phyloP scores from a whole-genome alignment of 1,140 invertebrate genomes.

The Drosophila willistoni region DNA sequence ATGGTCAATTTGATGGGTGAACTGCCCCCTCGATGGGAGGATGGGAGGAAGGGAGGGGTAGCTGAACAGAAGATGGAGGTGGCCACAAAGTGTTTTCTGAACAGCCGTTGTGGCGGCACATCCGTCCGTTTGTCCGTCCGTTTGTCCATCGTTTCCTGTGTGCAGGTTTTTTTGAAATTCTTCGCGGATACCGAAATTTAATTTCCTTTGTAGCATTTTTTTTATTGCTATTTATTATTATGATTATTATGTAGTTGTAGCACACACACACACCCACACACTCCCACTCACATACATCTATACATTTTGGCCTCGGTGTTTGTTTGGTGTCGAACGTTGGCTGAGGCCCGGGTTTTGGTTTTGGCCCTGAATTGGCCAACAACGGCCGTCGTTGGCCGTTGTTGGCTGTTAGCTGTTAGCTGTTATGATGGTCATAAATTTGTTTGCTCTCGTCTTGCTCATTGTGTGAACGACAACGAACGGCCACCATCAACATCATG shows the following conservation, averaged over 20 bases:
- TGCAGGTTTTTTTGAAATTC: slow-evolving; percentile 46
- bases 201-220: slow-evolving; percentile 62
- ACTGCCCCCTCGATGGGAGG: background rate
- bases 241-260: slow-evolving; percentile 61
- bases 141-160: slow-evolving; percentile 41
- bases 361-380: slow-evolving; percentile 5
- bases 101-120: slow-evolving; percentile 11
- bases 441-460: slow-evolving; percentile 51
- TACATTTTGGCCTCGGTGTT: slow-evolving; percentile 25
- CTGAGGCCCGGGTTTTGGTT: background rate
- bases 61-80: background rate
- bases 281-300: background rate
- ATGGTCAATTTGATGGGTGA: slow-evolving; percentile 43
- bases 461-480: slow-evolving; percentile 34
- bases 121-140: slow-evolving; percentile 11
- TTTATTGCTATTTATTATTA: slow-evolving; percentile 68
- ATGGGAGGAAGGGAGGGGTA: too few relatives aligned
- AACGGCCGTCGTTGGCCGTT: slow-evolving; percentile 7
- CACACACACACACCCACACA: slow-evolving; percentile 23
- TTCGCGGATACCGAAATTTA: slow-evolving; percentile 61
- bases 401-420: background rate
- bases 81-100: slow-evolving; percentile 29
- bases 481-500: slow-evolving; percentile 1
- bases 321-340: slow-evolving; percentile 8
- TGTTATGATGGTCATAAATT: slow-evolving; percentile 60